phyloP scores from a whole-genome alignment of 2,888 invertebrate species.

The Spisula solida region DNA sequence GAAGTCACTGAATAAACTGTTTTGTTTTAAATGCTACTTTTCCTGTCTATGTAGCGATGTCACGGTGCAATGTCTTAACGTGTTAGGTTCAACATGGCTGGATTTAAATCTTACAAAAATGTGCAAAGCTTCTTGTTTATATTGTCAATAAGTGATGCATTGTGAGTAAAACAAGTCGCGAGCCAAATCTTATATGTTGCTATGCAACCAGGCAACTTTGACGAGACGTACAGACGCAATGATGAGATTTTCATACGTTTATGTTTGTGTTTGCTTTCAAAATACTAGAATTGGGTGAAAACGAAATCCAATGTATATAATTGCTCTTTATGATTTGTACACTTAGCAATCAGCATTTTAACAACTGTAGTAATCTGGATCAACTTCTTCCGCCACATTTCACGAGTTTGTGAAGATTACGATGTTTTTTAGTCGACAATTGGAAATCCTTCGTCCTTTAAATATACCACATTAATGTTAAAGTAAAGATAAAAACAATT shows the following conservation, averaged over 20 bases:
- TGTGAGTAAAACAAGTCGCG: background rate
- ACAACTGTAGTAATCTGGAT: background rate
- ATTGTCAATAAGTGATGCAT: background rate
- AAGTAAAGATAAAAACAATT: no score
- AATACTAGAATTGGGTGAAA: constrained; percentile 8
- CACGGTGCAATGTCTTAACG: background rate
- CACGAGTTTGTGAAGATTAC: background rate
- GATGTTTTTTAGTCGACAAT: background rate
- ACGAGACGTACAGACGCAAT: constrained; percentile 10
- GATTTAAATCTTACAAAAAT: background rate
- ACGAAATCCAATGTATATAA: background rate
- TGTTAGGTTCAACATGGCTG: constrained; percentile 3
- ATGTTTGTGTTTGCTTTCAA: background rate
- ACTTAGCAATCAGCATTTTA: background rate
- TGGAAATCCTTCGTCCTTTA: background rate
- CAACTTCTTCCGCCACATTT: background rate
- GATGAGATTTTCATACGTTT: background rate
- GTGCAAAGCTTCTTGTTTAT: background rate
- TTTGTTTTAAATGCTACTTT: background rate
- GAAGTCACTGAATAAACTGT: background rate
- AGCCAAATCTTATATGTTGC: background rate
- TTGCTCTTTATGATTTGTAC: background rate
- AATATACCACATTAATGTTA: no score
- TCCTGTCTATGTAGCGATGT: background rate
- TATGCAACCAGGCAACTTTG: background rate